Conservation (phyloP, 2,888 invertebrate species). For the Ochropleura leucogaster region DNA sequence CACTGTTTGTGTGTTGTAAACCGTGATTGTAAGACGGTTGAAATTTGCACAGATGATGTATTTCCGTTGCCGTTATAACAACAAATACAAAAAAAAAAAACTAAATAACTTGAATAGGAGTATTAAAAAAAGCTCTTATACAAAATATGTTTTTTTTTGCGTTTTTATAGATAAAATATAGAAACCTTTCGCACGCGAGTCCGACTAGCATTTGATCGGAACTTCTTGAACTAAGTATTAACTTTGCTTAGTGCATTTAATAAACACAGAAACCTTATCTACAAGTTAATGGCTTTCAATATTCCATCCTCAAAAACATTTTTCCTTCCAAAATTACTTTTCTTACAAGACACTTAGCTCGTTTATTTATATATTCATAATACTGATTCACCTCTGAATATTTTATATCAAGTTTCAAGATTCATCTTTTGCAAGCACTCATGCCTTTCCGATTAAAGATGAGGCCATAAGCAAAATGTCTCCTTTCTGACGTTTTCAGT, state of each 20-base stretch:
- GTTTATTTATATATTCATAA: constrained; percentile 2
- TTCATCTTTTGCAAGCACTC: constrained; percentile 14
- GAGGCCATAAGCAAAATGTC: constrained; percentile 20
- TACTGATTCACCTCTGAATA: constrained; percentile 20
- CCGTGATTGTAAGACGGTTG: too few species aligned
- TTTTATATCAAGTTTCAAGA: constrained; percentile 8
- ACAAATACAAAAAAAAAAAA: too few species aligned
- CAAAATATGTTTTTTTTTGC: too few species aligned
- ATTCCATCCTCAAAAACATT: neutral
- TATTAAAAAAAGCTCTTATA: too few species aligned
- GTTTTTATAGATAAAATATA: too few species aligned
- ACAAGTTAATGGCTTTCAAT: constrained; percentile 7
- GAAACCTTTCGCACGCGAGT: too few species aligned
- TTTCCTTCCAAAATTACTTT: constrained; percentile 32
- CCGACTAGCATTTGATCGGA: too few species aligned
- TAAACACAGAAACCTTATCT: neutral
- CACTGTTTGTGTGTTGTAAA: too few species aligned
- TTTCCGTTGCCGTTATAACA: too few species aligned
- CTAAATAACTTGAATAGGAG: too few species aligned
- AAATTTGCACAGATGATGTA: too few species aligned
- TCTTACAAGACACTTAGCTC: neutral
- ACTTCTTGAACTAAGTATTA: neutral
- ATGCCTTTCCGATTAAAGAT: constrained; percentile 14
- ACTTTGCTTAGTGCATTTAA: neutral
- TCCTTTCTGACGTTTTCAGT: constrained; percentile 14